A percentile compares a stretch with the other conserved stretches of the same genome.
Conservation (phyloP, 1,140 invertebrate species). For the Trichonephila clavipes region DNA sequence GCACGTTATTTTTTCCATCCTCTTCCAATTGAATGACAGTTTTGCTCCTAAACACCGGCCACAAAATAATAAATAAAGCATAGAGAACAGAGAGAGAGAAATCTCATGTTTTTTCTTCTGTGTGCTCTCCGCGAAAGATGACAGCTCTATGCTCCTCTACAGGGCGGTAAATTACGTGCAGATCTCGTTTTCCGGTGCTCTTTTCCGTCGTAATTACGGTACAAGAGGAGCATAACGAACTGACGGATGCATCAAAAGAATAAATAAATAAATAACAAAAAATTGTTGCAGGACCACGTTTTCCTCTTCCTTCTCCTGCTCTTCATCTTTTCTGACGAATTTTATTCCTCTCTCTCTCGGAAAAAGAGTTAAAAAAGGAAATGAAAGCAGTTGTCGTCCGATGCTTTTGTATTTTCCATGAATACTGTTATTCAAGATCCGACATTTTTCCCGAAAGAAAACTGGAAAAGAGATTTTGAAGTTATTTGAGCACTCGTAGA, state of each 20-base stretch:
- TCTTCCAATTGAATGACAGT: background rate
- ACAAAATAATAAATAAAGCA: background rate
- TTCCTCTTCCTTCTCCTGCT: background rate
- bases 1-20: background rate
- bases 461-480: background rate
- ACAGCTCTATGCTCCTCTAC: background rate
- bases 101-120: background rate
- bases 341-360: background rate
- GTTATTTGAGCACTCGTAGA: background rate
- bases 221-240: constrained; percentile 18
- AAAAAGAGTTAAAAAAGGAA: background rate
- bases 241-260: constrained; percentile 6
- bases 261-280: background rate
- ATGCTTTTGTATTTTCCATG: background rate
- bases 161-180: constrained; percentile 7
- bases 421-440: background rate
- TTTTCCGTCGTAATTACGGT: constrained; percentile 12
- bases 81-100: background rate
- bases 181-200: constrained; percentile 18
- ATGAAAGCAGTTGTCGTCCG: constrained; percentile 10
- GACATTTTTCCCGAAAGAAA: background rate
- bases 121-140: background rate
- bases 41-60: background rate
- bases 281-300: background rate
- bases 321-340: background rate